Conservation (phyloP, 2,797 vertebrate species). For the Emys orbicularis region DNA sequence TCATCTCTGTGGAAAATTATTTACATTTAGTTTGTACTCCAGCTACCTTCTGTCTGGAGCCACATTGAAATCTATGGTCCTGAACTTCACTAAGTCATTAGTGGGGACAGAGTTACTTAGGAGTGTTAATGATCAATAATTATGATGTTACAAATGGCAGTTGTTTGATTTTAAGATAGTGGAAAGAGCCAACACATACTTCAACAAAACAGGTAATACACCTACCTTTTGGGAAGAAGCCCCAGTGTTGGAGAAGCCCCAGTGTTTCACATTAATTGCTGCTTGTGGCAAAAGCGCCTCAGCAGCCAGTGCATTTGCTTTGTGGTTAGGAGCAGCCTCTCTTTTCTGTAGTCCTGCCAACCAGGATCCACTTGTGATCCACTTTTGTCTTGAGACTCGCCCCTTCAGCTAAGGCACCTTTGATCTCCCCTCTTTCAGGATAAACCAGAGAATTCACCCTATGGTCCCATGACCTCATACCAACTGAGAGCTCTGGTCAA, state of each 20-base stretch:
- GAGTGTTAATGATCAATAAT: neutral
- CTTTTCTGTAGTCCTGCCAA: neutral
- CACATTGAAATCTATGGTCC: neutral
- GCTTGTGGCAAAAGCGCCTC: neutral
- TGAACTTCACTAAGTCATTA: neutral
- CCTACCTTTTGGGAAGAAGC: accelerated
- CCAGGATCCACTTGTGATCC: neutral
- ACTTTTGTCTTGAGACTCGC: neutral
- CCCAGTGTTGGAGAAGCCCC: neutral
- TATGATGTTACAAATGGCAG: accelerated
- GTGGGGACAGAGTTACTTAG: neutral
- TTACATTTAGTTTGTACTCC: neutral
- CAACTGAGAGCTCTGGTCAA: neutral
- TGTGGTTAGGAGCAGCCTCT: neutral
- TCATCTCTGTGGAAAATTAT: neutral
- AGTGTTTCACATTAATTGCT: neutral
- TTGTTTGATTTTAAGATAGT: neutral
- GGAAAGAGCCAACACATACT: neutral
- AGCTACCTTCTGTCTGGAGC: neutral
- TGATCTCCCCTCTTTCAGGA: neutral
- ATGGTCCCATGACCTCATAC: neutral
- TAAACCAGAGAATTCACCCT: neutral
- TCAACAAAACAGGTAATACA: neutral
- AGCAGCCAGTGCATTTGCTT: neutral
- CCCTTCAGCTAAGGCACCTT: neutral